Percentiles rank a stretch among this genome's conserved stretches.
These are phyloP conservation scores for Ennomos quercinarius DNA, from an alignment of 2,888 invertebrate genomes.

Conservation along the genomic window DNA sequence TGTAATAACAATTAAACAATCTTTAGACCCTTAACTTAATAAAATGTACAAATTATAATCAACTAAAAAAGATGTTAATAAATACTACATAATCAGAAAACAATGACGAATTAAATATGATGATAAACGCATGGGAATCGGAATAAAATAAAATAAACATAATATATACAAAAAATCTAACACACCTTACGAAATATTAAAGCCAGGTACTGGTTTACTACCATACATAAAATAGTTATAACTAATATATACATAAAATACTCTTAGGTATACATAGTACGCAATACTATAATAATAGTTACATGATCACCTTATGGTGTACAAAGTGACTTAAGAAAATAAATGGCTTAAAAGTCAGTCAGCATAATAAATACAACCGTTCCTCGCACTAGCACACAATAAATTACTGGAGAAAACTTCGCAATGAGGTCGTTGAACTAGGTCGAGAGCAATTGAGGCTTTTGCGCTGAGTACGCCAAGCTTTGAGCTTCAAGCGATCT, in stretches of 20 bases:
- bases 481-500: constrained; percentile 91
- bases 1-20: constrained; percentile 46
- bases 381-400: constrained; percentile 63
- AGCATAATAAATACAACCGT: constrained; percentile 64
- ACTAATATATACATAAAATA: constrained; percentile 48
- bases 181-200: constrained; percentile 71
- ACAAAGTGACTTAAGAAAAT: constrained; percentile 46
- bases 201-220: constrained; percentile 67
- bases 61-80: constrained; percentile 32
- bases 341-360: constrained; percentile 54
- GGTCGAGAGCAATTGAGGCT: constrained; percentile 81
- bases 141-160: constrained; percentile 27
- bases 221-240: constrained; percentile 51
- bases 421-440: constrained; percentile 67
- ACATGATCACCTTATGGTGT: constrained; percentile 48
- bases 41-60: constrained; percentile 36
- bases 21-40: constrained; percentile 29
- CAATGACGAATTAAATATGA: constrained; percentile 20
- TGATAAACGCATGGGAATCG: constrained; percentile 13
- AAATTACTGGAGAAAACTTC: constrained; percentile 72
- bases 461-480: constrained; percentile 92
- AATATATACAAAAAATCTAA: constrained; percentile 51
- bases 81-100: constrained; percentile 24
- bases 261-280: constrained; percentile 39
- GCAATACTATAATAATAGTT: constrained; percentile 40